These are phyloP conservation scores for Masnerella sp. DNA, from an alignment of 2,888 invertebrate genomes.

Conservation along the genomic window DNA sequence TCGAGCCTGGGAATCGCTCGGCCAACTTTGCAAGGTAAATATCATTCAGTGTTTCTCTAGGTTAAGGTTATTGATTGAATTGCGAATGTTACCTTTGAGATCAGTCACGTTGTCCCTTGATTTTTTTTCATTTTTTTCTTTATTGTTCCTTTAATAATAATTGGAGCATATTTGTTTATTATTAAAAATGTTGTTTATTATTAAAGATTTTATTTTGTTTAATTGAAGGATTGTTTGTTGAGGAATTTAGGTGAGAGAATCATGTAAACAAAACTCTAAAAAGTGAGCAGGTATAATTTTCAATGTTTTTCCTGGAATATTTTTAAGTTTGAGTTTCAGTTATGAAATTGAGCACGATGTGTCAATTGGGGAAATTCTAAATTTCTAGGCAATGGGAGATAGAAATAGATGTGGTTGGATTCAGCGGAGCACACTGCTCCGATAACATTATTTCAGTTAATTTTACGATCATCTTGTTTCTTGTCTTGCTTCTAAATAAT, in stretches of 20 bases:
- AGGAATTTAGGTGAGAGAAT: neutral
- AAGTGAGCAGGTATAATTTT: neutral
- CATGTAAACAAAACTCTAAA: neutral
- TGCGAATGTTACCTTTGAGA: neutral
- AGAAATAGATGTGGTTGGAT: conserved; percentile 19
- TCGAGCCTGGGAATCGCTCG: neutral
- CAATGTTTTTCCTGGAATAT: neutral
- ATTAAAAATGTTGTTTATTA: too few species aligned
- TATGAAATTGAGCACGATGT: conserved; percentile 11
- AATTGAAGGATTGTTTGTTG: too few species aligned
- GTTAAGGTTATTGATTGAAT: conserved; percentile 34
- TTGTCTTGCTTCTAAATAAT: neutral
- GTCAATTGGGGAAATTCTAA: conserved; percentile 11
- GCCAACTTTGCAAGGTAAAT: conserved; percentile 21
- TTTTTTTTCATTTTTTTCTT: too few species aligned
- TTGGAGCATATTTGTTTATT: too few species aligned
- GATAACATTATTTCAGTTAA: conserved; percentile 9
- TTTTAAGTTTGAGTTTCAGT: conserved; percentile 1
- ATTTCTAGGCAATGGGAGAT: conserved; percentile 17
- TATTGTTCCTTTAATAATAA: too few species aligned
- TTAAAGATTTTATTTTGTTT: too few species aligned
- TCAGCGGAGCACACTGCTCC: conserved; percentile 1
- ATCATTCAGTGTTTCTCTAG: conserved; percentile 20
- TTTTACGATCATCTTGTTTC: too few species aligned
- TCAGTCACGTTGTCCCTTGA: neutral